phyloP scores from a whole-genome alignment of 2,797 vertebrate species.

The Toxotes lorentzi region DNA sequence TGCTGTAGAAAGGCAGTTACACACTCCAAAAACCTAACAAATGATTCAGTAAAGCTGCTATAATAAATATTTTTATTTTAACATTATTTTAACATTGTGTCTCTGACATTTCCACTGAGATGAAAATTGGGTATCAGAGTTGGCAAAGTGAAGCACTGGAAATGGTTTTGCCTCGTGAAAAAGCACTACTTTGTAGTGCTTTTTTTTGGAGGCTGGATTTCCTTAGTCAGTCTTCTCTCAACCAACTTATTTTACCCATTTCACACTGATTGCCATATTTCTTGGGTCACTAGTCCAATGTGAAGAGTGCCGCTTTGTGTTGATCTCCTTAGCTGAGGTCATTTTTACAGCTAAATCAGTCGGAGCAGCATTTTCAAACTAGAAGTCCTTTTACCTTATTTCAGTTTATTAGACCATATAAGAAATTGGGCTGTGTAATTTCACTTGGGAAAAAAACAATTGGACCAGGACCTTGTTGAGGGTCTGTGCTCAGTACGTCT shows the following conservation, averaged over 20 bases:
- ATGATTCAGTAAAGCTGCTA: neutral
- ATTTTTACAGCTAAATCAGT: constrained; percentile 56
- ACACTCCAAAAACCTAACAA: neutral
- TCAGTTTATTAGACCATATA: constrained; percentile 56
- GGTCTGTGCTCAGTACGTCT: constrained; percentile 9
- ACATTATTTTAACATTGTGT: neutral
- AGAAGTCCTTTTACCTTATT: constrained; percentile 47
- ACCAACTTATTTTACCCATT: constrained; percentile 29
- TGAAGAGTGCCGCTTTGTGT: constrained; percentile 20
- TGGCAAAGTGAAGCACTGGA: neutral
- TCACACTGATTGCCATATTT: constrained; percentile 37
- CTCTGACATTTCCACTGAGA: neutral
- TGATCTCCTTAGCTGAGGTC: constrained; percentile 13
- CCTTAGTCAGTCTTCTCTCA: neutral
- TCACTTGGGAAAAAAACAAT: constrained; percentile 62
- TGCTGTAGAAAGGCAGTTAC: neutral
- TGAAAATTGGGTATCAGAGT: constrained; percentile 1
- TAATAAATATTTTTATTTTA: neutral
- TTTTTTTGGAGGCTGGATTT: constrained; percentile 4
- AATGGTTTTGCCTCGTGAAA: neutral
- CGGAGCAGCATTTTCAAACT: constrained; percentile 30
- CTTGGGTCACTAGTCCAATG: constrained; percentile 30
- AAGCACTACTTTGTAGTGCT: neutral
- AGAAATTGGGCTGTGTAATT: constrained; percentile 59
- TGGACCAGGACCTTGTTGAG: constrained; percentile 41